These are phyloP conservation scores for Philhelius pedissequus DNA, from an alignment of 2,888 invertebrate species.

Conservation along the genomic window DNA sequence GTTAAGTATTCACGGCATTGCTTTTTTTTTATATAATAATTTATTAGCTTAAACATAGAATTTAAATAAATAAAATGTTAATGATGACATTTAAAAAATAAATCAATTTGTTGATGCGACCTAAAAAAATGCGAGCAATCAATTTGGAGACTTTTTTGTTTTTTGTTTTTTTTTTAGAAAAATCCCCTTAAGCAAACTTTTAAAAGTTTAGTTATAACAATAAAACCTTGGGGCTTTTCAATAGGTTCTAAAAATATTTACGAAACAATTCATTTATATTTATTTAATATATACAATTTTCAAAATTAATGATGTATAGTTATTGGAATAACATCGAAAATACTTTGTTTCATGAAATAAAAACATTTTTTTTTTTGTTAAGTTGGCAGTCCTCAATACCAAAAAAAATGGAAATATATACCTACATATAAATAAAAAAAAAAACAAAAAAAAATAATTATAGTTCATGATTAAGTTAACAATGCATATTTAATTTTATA, in stretches of 20 bases:
- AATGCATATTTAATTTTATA: slow-evolving; percentile 27
- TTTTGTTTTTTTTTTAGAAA: too few relatives aligned
- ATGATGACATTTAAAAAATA: slow-evolving; percentile 36
- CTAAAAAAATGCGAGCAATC: neutral
- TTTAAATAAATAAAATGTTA: slow-evolving; percentile 12
- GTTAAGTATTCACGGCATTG: slow-evolving; percentile 31
- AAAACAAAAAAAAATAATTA: neutral
- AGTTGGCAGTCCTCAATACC: slow-evolving; percentile 72
- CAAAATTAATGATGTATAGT: slow-evolving; percentile 13
- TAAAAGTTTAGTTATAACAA: neutral
- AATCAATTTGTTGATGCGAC: slow-evolving; percentile 12
- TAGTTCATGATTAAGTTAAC: slow-evolving; percentile 48
- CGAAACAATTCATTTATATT: slow-evolving; percentile 56
- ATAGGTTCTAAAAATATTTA: slow-evolving; percentile 62
- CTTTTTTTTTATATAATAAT: slow-evolving; percentile 11
- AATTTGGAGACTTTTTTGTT: neutral
- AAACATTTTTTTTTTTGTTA: slow-evolving; percentile 68
- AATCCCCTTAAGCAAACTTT: neutral
- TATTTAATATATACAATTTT: slow-evolving; percentile 47
- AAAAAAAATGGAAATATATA: slow-evolving; percentile 69
- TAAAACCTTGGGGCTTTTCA: neutral
- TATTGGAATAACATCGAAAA: slow-evolving; percentile 57
- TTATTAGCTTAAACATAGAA: slow-evolving; percentile 36
- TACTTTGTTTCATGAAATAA: slow-evolving; percentile 57
- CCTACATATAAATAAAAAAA: slow-evolving; percentile 6